Conservation (phyloP, 2,113 vertebrate genomes). For the Anas platyrhynchos region DNA sequence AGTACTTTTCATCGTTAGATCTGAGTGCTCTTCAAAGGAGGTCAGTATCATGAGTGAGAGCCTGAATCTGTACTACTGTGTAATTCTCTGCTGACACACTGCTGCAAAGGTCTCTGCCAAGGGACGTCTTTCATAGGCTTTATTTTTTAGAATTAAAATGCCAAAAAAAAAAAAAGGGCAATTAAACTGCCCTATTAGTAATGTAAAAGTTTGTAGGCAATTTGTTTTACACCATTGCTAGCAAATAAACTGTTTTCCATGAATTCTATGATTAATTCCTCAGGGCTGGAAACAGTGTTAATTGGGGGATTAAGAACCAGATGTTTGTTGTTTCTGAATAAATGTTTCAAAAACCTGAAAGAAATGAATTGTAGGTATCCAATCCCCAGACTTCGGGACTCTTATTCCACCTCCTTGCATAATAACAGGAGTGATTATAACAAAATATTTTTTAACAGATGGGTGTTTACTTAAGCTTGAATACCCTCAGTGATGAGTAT, state of each 20-base stretch:
- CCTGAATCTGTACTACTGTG: not conserved
- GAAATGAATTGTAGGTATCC: not conserved
- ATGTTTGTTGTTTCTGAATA: conserved; percentile 54
- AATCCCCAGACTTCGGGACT: not conserved
- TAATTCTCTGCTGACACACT: not conserved
- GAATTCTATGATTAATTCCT: conserved; percentile 47
- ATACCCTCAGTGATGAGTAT: not conserved
- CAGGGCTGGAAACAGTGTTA: conserved; percentile 40
- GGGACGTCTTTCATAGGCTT: not conserved
- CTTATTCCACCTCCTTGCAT: not conserved
- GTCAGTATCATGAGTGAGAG: not conserved
- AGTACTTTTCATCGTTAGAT: not conserved
- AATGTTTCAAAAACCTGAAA: not conserved
- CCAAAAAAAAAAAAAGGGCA: not conserved
- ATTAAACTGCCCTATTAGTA: conserved; percentile 6
- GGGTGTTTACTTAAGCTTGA: conserved; percentile 34
- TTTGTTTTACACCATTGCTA: conserved; percentile 37
- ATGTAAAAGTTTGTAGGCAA: conserved; percentile 2
- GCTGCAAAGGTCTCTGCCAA: not conserved
- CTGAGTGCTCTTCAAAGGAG: conserved; percentile 27
- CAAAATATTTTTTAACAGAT: conserved; percentile 15
- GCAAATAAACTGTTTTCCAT: conserved; percentile 5
- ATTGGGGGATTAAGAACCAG: conserved; percentile 56
- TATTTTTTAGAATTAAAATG: conserved; percentile 20
- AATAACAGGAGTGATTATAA: not conserved